These are phyloP conservation scores for Caloenas nicobarica DNA, from an alignment of 2,113 vertebrate genomes.

Conservation along the genomic window DNA sequence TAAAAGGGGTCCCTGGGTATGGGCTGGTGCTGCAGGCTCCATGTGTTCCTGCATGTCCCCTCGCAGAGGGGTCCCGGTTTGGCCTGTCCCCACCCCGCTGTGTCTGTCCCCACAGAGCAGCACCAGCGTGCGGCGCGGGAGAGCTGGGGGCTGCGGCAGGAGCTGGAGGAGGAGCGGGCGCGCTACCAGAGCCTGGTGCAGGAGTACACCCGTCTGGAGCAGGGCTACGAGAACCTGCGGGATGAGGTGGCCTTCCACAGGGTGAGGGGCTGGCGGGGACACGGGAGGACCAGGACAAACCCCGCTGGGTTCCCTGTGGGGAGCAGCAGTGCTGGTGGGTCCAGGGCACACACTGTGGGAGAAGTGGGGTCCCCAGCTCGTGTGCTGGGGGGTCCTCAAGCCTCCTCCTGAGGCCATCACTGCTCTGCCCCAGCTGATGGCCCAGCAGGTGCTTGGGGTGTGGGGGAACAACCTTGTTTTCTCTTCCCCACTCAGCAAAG, in stretches of 20 bases:
- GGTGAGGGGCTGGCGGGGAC: constrained; percentile 27
- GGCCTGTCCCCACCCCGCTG: too few relatives aligned
- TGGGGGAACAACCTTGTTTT: background rate
- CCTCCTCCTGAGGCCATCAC: background rate
- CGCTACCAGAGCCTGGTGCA: constrained; percentile 78
- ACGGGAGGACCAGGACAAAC: fast-evolving
- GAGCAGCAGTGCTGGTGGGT: too few relatives aligned
- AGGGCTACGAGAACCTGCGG: constrained; percentile 77
- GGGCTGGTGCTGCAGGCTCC: background rate
- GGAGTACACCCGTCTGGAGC: constrained; percentile 79
- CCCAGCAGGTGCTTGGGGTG: fast-evolving
- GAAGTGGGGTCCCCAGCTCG: background rate
- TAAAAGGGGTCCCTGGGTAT: fast-evolving
- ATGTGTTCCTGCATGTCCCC: background rate
- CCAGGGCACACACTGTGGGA: background rate
- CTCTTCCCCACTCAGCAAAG: constrained; percentile 44
- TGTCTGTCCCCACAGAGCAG: constrained; percentile 26
- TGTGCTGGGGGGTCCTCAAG: too few relatives aligned
- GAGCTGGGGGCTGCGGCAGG: constrained; percentile 46
- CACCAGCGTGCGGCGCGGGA: constrained; percentile 10
- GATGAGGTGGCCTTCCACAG: constrained; percentile 77
- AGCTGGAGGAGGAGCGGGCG: constrained; percentile 75
- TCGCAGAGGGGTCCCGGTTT: fast-evolving
- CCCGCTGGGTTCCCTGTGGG: fast-evolving
- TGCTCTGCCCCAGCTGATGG: background rate